These are phyloP conservation scores for Tipula unca DNA, from an alignment of 2,888 invertebrate genomes.

Conservation along the genomic window DNA sequence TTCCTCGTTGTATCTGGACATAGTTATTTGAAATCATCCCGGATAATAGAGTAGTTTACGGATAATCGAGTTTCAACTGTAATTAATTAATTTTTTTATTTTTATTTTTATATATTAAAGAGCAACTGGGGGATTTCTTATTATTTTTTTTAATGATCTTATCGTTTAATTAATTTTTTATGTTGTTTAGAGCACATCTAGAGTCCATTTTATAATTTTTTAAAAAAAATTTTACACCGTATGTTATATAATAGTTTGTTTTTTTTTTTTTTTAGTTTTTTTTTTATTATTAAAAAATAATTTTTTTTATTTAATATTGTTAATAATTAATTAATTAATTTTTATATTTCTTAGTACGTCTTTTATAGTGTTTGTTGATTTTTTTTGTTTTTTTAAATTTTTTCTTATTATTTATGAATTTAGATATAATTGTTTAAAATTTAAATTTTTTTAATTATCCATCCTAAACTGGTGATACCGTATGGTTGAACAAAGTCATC, in stretches of 20 bases:
- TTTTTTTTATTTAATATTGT: not conserved
- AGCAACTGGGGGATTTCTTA: not conserved
- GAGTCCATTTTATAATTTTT: conserved; percentile 19
- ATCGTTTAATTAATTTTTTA: not conserved
- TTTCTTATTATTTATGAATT: conserved; percentile 10
- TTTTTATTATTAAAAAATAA: not conserved
- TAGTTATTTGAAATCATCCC: no score
- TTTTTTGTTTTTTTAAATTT: no score
- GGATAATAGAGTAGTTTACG: no score
- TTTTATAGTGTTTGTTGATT: not conserved
- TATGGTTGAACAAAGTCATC: conserved; percentile 23
- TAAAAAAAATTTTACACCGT: not conserved
- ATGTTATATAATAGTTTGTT: not conserved
- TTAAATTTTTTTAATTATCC: conserved; percentile 19
- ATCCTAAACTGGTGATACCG: not conserved
- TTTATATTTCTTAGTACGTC: conserved; percentile 2
- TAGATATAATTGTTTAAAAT: not conserved
- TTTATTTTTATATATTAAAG: not conserved
- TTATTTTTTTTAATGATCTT: not conserved
- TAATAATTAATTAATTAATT: conserved; percentile 15
- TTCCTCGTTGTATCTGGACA: no score
- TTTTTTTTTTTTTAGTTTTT: conserved; percentile 14
- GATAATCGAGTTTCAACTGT: no score
- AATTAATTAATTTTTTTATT: not conserved
- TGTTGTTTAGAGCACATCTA: conserved; percentile 17